These are phyloP conservation scores for Phycodurus eques DNA, from an alignment of 2,113 vertebrate genomes.

Conservation along the genomic window DNA sequence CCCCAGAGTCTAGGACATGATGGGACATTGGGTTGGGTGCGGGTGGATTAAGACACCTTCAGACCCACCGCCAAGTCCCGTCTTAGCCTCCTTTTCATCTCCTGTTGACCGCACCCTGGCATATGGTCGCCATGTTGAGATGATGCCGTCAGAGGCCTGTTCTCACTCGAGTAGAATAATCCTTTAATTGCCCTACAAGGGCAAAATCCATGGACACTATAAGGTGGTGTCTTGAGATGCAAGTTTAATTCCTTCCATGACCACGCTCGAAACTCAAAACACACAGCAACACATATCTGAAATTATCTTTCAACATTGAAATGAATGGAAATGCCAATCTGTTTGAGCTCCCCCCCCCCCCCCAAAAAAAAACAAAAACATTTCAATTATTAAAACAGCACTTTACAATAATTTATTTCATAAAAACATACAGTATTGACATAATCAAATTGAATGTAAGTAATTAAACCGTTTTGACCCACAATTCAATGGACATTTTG, in stretches of 20 bases:
- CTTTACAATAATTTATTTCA: neutral
- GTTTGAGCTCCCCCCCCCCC: no score
- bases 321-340: neutral
- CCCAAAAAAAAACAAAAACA: no score
- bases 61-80: conserved; percentile 42
- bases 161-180: conserved; percentile 46
- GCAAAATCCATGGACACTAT: neutral
- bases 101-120: conserved; percentile 40
- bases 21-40: conserved; percentile 46
- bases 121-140: conserved; percentile 55
- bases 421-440: neutral
- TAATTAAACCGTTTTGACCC: neutral
- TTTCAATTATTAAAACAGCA: neutral
- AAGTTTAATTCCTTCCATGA: neutral
- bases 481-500: no score
- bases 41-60: conserved; percentile 62
- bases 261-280: neutral
- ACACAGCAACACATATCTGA: neutral
- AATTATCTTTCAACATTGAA: neutral
- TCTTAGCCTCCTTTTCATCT: conserved; percentile 35
- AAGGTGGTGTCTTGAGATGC: neutral
- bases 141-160: conserved; percentile 71
- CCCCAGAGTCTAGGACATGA: conserved; percentile 61
- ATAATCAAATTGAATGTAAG: no score
- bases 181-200: neutral